Base-by-base conservation (phyloP, 2,888 invertebrate species). In the Thelaira solivaga region DNA sequence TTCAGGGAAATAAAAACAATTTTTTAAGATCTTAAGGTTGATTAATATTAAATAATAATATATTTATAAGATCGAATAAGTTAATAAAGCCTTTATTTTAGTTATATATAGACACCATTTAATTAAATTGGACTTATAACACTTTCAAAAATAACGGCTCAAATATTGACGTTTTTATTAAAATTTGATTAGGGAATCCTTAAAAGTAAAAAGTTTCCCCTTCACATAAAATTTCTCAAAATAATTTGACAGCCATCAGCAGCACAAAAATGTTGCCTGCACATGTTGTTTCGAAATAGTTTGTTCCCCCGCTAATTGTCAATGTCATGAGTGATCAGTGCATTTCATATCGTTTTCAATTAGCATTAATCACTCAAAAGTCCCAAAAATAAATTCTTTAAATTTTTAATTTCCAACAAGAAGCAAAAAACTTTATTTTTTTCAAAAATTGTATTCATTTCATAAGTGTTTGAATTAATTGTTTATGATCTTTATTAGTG, bases 341-440 rank as follows among this genome's bases (percentile, higher is more conserved):
- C 2, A 4, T 36, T 45, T 61, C 29, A 61, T 61, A 47, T 78
- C 45, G 31, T 39, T 61, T 69, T 74, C 78, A 78, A 78, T 78
- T 78, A 78, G 69, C 74, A 78, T 78, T 74, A 78, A 78, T 78
- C 78, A 74, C 49, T 78, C 68, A 65, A 59, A 43, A 64, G 57
- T 57, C 20, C 43, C n/a, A 20, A 51, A n/a, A n/a, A n/a, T n/a
- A n/a, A 74, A 61, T 65, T 59, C 22, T 51, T 24, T 8, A 29
- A 64, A 39, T 13, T 2, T 22, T 26, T 62, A 22, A 71, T 47
- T 61, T 61, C 67, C 49, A 49, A 22, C 36, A 41, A 18, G 31
- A 41, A 24, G 22, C 24, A 16, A 31, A 29, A 62, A 29, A 31
- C 45, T 47, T 20, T 24, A 36, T 29, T 16, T n/a, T n/a, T n/a